Percentiles rank a stretch among this genome's conserved stretches.
Evolutionary conservation across 2,888 invertebrate species (phyloP).

Genomic region (Nebria brevicollis): DNA sequence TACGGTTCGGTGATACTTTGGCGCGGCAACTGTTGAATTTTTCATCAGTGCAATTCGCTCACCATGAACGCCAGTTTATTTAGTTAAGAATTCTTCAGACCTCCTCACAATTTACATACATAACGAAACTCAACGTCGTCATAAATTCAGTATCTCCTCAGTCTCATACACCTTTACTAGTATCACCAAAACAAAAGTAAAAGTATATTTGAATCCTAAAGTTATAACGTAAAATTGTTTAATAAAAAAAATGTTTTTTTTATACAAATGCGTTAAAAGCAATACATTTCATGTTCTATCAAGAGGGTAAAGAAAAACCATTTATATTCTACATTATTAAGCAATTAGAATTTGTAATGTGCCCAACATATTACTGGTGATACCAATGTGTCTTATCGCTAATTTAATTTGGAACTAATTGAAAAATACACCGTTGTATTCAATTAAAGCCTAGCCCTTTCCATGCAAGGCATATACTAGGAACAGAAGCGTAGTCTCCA

Average conservation of each 20-base stretch:
- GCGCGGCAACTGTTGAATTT: conserved; percentile 29
- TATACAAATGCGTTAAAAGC: no score
- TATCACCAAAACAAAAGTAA: not conserved
- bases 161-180: conserved; percentile 9
- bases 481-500: not conserved
- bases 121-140: conserved; percentile 43
- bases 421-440: conserved; percentile 28
- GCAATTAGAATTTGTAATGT: not conserved
- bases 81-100: conserved; percentile 47
- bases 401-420: conserved; percentile 39
- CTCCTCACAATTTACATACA: conserved; percentile 45
- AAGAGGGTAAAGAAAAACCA: not conserved
- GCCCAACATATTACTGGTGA: not conserved
- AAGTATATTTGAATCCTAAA: not conserved
- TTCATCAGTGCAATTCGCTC: conserved; percentile 46
- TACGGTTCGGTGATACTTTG: conserved; percentile 16
- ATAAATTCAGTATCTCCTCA: conserved; percentile 39
- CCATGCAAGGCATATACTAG: not conserved
- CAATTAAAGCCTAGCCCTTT: not conserved
- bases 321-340: not conserved
- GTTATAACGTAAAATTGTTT: no score
- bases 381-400: conserved; percentile 4
- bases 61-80: conserved; percentile 40
- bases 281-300: no score
- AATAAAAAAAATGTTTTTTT: no score